phyloP scores from a whole-genome alignment of 35 echinoderm and acorn worm genomes.

The Stichopus chloronotus region DNA sequence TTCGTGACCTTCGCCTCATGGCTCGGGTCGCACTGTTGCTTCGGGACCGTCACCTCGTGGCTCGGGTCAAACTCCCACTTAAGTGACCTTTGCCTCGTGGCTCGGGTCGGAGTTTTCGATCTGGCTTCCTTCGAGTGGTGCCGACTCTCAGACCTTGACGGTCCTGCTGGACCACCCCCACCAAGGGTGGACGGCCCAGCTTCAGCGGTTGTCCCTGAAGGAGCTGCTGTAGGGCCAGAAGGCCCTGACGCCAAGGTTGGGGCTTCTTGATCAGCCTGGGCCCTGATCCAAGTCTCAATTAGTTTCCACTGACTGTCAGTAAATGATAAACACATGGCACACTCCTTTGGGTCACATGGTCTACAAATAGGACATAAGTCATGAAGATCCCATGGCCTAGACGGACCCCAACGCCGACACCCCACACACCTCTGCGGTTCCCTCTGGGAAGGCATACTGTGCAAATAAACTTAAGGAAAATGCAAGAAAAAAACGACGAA shows the following conservation, averaged over 20 bases:
- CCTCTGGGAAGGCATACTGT: slow-evolving; percentile 10
- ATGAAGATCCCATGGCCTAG: not conserved
- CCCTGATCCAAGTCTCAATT: slow-evolving; percentile 8
- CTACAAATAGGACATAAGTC: not conserved
- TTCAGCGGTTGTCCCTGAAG: slow-evolving; percentile 18
- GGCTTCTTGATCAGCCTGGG: slow-evolving; percentile 37
- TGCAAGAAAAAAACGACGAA: not conserved
- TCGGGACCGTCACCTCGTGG: not conserved
- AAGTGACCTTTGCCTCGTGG: not conserved
- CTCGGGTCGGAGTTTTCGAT: not conserved
- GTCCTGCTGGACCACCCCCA: not conserved
- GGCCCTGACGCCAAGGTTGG: not conserved
- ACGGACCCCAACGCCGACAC: not conserved
- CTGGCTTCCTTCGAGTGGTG: not conserved
- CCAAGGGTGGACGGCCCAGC: slow-evolving; percentile 16
- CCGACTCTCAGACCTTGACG: not conserved
- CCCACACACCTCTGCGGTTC: not conserved
- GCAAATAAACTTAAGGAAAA: too few species aligned
- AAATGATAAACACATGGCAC: too few species aligned
- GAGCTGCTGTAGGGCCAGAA: not conserved
- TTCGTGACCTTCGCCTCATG: not conserved
- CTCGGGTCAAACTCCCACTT: not conserved
- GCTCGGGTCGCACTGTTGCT: not conserved
- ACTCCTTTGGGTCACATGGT: slow-evolving; percentile 15
- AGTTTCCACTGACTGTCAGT: slow-evolving; percentile 9